Percentiles rank a stretch among this genome's conserved stretches.
Evolutionary conservation across 2,113 vertebrate genomes (phyloP).

Genomic region (Eurystomus gularis): DNA sequence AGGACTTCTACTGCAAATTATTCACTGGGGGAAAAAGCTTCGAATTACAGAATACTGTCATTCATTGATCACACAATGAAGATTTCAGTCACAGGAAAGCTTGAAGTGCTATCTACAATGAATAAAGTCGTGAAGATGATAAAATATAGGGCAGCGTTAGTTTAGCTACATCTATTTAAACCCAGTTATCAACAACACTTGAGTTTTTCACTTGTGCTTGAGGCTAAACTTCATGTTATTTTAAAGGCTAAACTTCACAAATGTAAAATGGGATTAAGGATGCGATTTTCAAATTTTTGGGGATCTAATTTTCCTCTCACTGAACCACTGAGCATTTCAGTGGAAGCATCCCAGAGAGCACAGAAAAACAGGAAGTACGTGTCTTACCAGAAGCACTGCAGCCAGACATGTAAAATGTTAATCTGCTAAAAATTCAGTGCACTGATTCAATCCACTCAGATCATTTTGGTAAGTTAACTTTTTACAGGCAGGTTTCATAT

Average conservation of each 20-base stretch:
- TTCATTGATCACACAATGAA: not conserved
- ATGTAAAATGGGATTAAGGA: not conserved
- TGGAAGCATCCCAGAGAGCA: not conserved
- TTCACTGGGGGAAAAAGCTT: not conserved
- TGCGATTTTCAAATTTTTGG: not conserved
- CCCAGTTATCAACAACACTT: not conserved
- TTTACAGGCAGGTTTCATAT: not conserved
- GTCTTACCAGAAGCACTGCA: not conserved
- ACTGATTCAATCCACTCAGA: not conserved
- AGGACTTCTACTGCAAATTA: not conserved
- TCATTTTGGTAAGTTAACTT: not conserved
- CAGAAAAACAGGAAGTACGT: not conserved
- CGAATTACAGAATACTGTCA: not conserved
- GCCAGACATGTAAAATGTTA: not conserved
- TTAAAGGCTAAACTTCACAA: not conserved
- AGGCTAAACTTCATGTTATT: not conserved
- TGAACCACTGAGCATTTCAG: not conserved
- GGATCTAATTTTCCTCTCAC: not conserved
- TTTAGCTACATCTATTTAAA: not conserved
- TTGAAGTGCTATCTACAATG: not conserved
- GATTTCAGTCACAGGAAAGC: not conserved
- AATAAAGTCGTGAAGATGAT: not conserved
- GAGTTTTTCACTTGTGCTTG: not conserved
- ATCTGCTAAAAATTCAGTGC: not conserved
- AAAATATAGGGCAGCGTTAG: not conserved